Percentiles rank a stretch among this genome's conserved stretches.
Conservation (phyloP, 2,888 invertebrate species). For the Trilocha varians region DNA sequence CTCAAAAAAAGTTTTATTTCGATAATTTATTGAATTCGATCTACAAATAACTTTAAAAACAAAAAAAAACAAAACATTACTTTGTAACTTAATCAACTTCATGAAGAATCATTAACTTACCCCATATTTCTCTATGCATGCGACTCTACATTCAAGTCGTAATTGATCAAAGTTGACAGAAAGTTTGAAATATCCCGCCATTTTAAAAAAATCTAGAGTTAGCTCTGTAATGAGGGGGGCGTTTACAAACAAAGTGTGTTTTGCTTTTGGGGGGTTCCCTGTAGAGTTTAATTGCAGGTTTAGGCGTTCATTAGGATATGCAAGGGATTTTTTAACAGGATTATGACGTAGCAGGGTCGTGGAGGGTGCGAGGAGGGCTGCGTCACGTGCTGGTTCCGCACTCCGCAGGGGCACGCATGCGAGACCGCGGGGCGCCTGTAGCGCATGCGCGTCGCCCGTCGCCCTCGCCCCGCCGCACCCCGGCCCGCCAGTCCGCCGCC, state of each 20-base stretch:
- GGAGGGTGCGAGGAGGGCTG: slow-evolving; percentile 67
- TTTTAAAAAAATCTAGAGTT: background rate
- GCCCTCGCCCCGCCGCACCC: slow-evolving; percentile 67
- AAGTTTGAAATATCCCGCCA: background rate
- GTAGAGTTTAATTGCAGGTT: slow-evolving; percentile 61
- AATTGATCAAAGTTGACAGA: background rate
- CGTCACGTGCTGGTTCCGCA: slow-evolving; percentile 72
- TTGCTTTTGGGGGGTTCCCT: slow-evolving; percentile 36
- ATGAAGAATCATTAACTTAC: background rate
- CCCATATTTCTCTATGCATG: background rate
- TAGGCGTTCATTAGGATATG: slow-evolving; percentile 66
- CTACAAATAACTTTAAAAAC: no score
- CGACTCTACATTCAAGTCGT: background rate
- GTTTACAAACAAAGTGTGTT: slow-evolving; percentile 46
- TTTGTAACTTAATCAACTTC: background rate
- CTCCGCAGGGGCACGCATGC: slow-evolving; percentile 72
- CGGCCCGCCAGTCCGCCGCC: slow-evolving; percentile 66
- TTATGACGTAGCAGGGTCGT: slow-evolving; percentile 65
- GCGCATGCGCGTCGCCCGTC: slow-evolving; percentile 50
- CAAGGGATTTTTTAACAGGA: slow-evolving; percentile 68
- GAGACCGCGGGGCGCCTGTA: slow-evolving; percentile 66
- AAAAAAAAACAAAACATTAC: background rate
- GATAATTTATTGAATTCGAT: no score
- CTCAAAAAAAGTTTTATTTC: no score
- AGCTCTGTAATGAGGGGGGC: slow-evolving; percentile 3